Evolutionary conservation across 2,797 vertebrate species (phyloP).

Genomic region (Sebastes diaconus): DNA sequence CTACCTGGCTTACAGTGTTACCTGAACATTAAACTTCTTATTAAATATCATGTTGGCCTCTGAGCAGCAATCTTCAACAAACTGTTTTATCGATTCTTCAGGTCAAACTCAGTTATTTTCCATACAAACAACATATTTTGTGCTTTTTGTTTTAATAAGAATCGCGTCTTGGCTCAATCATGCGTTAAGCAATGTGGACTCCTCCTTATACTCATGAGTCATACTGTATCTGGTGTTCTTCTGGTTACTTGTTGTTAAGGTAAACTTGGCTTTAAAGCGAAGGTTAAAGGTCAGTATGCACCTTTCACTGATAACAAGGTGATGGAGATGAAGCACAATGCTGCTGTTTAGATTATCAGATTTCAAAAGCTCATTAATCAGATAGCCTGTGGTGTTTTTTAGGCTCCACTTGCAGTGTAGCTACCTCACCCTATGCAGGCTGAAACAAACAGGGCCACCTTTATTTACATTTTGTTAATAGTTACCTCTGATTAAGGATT

Average conservation of each 20-base stretch:
- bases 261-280: background rate
- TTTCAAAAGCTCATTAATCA: conserved; percentile 21
- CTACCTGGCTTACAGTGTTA: background rate
- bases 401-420: background rate
- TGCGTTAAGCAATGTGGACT: background rate
- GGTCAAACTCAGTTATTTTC: background rate
- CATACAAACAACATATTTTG: background rate
- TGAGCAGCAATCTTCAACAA: background rate
- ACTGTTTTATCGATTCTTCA: conserved; percentile 1
- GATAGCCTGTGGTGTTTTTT: background rate
- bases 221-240: conserved; percentile 12
- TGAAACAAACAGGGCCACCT: background rate
- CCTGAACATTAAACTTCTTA: conserved; percentile 42
- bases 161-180: background rate
- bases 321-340: background rate
- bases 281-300: conserved; percentile 38
- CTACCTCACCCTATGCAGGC: background rate
- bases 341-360: background rate
- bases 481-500: background rate
- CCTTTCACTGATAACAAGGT: conserved; percentile 9
- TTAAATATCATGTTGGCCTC: conserved; percentile 25
- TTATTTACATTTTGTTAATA: conserved; percentile 6
- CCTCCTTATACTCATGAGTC: conserved; percentile 30
- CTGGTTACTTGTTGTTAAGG: conserved; percentile 20
- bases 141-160: background rate